Percentiles rank a stretch among this genome's conserved stretches.
These are phyloP conservation scores for Strongylocentrotus purpuratus DNA, from an alignment of 35 echinoderm and acorn worm genomes.

Conservation along the genomic window DNA sequence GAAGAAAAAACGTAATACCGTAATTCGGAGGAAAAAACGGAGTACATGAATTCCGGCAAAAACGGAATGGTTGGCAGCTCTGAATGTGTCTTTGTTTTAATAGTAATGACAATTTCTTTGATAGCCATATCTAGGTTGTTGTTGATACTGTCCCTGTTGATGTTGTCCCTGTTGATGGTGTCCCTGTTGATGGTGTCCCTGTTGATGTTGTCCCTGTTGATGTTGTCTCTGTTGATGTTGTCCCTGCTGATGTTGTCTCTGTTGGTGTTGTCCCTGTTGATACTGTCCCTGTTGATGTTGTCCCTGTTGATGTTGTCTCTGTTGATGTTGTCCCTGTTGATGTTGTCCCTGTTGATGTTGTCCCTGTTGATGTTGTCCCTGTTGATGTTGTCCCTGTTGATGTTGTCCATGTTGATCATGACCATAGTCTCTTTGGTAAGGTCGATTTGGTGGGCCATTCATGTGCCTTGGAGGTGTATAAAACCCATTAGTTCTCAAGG, in stretches of 20 bases:
- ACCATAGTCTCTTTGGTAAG: neutral
- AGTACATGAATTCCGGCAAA: too few species aligned
- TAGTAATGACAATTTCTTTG: neutral
- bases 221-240: too few species aligned
- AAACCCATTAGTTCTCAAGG: neutral
- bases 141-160: neutral
- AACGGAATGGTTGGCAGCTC: too few species aligned
- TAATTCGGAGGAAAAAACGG: too few species aligned
- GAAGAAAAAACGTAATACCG: too few species aligned
- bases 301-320: neutral
- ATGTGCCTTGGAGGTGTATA: neutral
- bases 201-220: too few species aligned
- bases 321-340: neutral
- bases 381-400: neutral
- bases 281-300: neutral
- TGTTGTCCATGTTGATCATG: neutral
- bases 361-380: neutral
- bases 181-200: neutral
- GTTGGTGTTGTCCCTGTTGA: neutral
- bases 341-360: neutral
- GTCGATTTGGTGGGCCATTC: neutral
- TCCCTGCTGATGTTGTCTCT: neutral
- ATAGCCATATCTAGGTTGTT: neutral
- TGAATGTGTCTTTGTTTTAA: too few species aligned
- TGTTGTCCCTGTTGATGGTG: neutral